A percentile compares a stretch with the other conserved stretches of the same genome.
phyloP scores from a whole-genome alignment of 2,888 invertebrate genomes.

The Pristionchus entomophagus region DNA sequence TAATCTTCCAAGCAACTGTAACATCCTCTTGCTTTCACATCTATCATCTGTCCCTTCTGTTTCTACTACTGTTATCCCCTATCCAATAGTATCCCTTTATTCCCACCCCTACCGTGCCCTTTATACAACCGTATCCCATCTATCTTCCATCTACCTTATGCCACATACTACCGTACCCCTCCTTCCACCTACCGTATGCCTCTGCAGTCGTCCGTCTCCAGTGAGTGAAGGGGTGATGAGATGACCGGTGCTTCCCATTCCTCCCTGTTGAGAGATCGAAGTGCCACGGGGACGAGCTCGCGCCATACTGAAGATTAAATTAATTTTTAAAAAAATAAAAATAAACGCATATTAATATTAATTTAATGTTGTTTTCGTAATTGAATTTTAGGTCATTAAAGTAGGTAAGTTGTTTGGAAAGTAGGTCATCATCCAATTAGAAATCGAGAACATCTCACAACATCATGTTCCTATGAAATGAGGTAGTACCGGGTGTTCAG shows the following conservation, averaged over 20 bases:
- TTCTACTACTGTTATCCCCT: neutral
- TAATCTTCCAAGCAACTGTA: too few relatives aligned
- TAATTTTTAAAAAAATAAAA: neutral
- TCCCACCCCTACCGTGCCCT: neutral
- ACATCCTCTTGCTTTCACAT: too few relatives aligned
- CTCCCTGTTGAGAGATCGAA: constrained; percentile 58
- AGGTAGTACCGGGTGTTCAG: too few relatives aligned
- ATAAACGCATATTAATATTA: neutral
- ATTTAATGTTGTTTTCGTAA: too few relatives aligned
- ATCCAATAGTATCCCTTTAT: neutral
- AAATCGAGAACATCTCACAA: too few relatives aligned
- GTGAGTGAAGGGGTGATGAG: constrained; percentile 27
- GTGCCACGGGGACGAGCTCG: constrained; percentile 68
- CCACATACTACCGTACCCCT: neutral
- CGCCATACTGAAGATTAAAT: constrained; percentile 41
- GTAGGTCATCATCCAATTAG: too few relatives aligned
- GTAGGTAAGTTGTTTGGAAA: too few relatives aligned
- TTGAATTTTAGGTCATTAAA: too few relatives aligned
- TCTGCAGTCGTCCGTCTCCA: constrained; percentile 46
- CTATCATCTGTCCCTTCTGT: too few relatives aligned
- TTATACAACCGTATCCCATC: neutral
- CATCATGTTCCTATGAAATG: too few relatives aligned
- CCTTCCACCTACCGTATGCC: constrained; percentile 31
- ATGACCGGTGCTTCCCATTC: constrained; percentile 16
- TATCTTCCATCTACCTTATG: neutral